These are phyloP conservation scores for Limnodromus scolopaceus DNA, from an alignment of 2,797 vertebrate genomes.

Conservation along the genomic window DNA sequence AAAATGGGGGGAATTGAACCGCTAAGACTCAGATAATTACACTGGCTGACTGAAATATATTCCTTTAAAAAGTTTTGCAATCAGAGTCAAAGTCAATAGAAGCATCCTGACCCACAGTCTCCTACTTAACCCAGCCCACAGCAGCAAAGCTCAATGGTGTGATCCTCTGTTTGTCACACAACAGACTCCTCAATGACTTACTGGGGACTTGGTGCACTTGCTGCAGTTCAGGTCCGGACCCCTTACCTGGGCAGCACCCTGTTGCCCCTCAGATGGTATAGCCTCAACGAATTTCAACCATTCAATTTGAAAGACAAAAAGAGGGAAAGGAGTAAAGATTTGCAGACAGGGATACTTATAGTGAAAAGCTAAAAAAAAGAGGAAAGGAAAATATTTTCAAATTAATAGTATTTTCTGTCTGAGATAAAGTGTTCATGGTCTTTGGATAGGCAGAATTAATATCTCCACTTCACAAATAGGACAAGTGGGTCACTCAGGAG, in stretches of 20 bases:
- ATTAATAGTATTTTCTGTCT: not conserved
- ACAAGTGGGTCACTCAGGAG: not conserved
- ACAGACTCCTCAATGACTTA: not conserved
- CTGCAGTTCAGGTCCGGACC: not conserved
- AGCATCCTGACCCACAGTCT: not conserved
- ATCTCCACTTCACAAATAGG: not conserved
- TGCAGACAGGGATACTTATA: not conserved
- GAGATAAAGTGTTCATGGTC: not conserved
- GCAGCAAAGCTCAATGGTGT: not conserved
- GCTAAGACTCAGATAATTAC: not conserved
- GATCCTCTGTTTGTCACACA: not conserved
- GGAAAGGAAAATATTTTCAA: not conserved
- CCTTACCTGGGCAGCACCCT: not conserved
- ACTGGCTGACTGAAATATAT: not conserved
- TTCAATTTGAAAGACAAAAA: not conserved
- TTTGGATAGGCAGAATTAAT: not conserved
- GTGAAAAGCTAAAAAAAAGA: not conserved
- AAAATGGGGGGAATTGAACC: not conserved
- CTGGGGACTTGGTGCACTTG: not conserved
- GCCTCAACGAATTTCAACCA: not conserved
- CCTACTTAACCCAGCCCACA: not conserved
- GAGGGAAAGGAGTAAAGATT: not conserved
- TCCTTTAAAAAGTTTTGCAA: not conserved
- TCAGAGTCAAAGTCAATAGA: not conserved
- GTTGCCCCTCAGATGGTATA: not conserved